These are phyloP conservation scores for Rhimphoctona megacephalus DNA, from an alignment of 2,888 invertebrate species.

Conservation along the genomic window DNA sequence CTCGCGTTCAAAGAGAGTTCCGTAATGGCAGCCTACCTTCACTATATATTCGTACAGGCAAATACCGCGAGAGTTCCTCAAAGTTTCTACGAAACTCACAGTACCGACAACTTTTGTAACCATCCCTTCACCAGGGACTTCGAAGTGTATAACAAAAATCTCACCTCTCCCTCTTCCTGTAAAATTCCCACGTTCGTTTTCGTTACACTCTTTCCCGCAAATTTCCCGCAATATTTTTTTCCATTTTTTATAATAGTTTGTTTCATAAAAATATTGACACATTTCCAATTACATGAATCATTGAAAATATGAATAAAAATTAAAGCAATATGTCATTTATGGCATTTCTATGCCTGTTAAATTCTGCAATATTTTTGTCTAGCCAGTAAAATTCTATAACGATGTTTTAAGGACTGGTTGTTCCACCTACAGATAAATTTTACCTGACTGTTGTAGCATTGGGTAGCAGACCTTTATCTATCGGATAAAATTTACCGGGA, in stretches of 20 bases:
- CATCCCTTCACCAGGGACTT: neutral
- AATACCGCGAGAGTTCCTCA: slow-evolving; percentile 27
- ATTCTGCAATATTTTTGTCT: neutral
- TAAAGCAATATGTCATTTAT: neutral
- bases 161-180: slow-evolving; percentile 17
- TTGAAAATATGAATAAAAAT: neutral
- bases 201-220: slow-evolving; percentile 12
- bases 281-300: neutral
- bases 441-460: too few species aligned
- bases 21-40: neutral
- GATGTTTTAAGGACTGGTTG: too few species aligned
- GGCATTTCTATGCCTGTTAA: neutral
- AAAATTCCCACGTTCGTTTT: slow-evolving; percentile 10
- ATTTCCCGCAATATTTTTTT: too few species aligned
- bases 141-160: slow-evolving; percentile 35
- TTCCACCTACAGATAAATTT: too few species aligned
- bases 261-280: neutral
- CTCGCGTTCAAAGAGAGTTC: slow-evolving; percentile 45
- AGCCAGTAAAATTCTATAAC: neutral
- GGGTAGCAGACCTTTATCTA: too few species aligned
- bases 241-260: neutral
- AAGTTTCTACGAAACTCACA: slow-evolving; percentile 41
- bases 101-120: slow-evolving; percentile 28
- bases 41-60: neutral
- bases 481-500: too few species aligned